Base-by-base conservation (phyloP, 2,113 vertebrate species). In the Zapus hudsonius region DNA sequence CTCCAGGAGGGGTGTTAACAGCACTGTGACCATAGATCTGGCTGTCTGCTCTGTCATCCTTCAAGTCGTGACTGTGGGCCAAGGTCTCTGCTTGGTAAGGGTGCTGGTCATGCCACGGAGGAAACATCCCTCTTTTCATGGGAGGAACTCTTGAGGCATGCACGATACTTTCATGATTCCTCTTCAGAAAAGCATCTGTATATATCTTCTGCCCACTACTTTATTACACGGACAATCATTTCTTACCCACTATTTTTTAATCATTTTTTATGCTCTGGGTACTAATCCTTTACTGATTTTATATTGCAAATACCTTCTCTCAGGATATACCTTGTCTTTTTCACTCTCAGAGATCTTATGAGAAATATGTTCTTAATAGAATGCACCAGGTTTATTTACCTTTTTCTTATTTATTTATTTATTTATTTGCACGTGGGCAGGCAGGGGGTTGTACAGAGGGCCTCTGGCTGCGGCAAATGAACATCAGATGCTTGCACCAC, bases 161-260 rank as follows among this genome's bases (percentile, higher is more conserved):
- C 59, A 61, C 31, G 25, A 61, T 29, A 67, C 55, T 95, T 92
- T 59, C 33, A 67, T 82, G 52, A 27, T 92, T 94, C 69, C 27
- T 78, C 25, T 76, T 72, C 67, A 33, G 42, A 44, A 83, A 95
- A 94, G 78, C 64, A 86, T 4, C 16, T 67, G 16, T 12, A 47
- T 69, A 61, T 31, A 55, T 80, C 20, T 79, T 73, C 94, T 94
- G 47, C 15, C 40, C n/a, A 82, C 29, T 90, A 38, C 25, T 76
- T 66, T 70, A 42, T 57, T 81, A 72, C 38, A 91, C 80, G 76
- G 44, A 10, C 22, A 76, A 31, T 67, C 11, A 17, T 20, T 70
- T 83, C 75, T 89, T 66, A 83, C 38, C 74, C 12, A 61, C 59
- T n/a, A n/a, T n/a, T n/a, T 75, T 15, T 1, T 9, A 44, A 31